phyloP scores from a whole-genome alignment of 2,797 vertebrate species.

The Danio choprae region DNA sequence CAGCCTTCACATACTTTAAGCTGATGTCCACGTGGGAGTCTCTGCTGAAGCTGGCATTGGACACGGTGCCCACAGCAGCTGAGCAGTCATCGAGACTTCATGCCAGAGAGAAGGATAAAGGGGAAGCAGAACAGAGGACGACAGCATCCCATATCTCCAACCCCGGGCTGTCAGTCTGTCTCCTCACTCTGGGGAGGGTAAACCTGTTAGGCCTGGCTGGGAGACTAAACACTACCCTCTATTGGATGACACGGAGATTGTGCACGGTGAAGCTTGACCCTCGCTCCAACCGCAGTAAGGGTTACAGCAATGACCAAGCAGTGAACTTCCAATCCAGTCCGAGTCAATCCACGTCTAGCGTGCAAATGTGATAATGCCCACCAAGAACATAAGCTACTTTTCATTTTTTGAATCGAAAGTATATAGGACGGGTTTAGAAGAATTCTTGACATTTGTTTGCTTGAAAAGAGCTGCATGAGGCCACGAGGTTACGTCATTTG shows the following conservation, averaged over 20 bases:
- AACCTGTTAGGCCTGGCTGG: slow-evolving; percentile 57
- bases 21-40: slow-evolving; percentile 37
- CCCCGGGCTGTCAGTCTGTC: slow-evolving; percentile 55
- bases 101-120: slow-evolving; percentile 49
- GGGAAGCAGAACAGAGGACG: slow-evolving; percentile 41
- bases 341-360: slow-evolving; percentile 16
- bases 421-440: not conserved
- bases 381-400: slow-evolving; percentile 10
- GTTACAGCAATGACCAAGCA: slow-evolving; percentile 25
- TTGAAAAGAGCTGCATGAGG: not conserved
- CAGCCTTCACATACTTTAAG: slow-evolving; percentile 7
- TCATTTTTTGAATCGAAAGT: slow-evolving; percentile 8
- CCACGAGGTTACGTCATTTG: not conserved
- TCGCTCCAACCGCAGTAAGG: not conserved
- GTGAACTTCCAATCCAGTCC: slow-evolving; percentile 55
- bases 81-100: slow-evolving; percentile 44
- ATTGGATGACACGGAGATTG: slow-evolving; percentile 74
- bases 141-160: slow-evolving; percentile 56
- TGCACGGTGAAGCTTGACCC: slow-evolving; percentile 50
- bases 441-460: not conserved
- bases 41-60: slow-evolving; percentile 51
- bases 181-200: slow-evolving; percentile 57
- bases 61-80: slow-evolving; percentile 50
- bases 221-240: slow-evolving; percentile 82
- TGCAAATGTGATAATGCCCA: slow-evolving; percentile 15